Evolutionary conservation across 2,797 vertebrate genomes (phyloP), one percentile per base, ranked within the genome.

Genomic region (Benthosema pterotum): DNA sequence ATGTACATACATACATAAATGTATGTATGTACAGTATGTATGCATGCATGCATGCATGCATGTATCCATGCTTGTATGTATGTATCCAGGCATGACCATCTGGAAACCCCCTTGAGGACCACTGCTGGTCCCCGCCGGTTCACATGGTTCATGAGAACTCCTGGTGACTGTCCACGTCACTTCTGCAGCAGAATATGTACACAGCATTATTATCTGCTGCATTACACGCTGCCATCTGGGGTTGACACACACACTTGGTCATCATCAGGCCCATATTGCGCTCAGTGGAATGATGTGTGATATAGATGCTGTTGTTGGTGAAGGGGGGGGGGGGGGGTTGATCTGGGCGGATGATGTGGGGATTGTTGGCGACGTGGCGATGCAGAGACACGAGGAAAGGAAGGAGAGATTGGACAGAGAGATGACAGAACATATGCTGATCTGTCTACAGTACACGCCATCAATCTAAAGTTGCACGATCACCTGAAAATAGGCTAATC

Each of bases 381-480:
- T n/a, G n/a, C 3, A 16, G 14, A 25, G 3, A 8, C 4, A 14
- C 1, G 12, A 46, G 45, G n/a, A 32, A 6, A 15, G 13, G 51
- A 32, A 2, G 5, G 19, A 25, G 51, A 25, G 19, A 13, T n/a
- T 13, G 14, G 17, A 3, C 19, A 22, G 54, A 60, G 75, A 65
- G 73, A 82, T 75, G 80, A 78, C 66, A 83, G 86, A 86, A 87
- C 81, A 88, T 84, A 90, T 87, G 86, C 85, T 77, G 73, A 55
- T 72, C 66, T 77, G 78, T 87, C 83, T 80, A 65, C 22, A 25
- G 22, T 1, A 25, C 45, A 64, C 32, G 8, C 77, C 77, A 88
- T 89, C 85, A 87, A 87, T 89, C 86, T 89, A 67, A 83, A 89
- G 84, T 84, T 86, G 79, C 75, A 69, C 80, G 79, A 83, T 88